These are phyloP conservation scores for Tinea trinotella DNA, from an alignment of 2,888 invertebrate genomes.

Conservation along the genomic window DNA sequence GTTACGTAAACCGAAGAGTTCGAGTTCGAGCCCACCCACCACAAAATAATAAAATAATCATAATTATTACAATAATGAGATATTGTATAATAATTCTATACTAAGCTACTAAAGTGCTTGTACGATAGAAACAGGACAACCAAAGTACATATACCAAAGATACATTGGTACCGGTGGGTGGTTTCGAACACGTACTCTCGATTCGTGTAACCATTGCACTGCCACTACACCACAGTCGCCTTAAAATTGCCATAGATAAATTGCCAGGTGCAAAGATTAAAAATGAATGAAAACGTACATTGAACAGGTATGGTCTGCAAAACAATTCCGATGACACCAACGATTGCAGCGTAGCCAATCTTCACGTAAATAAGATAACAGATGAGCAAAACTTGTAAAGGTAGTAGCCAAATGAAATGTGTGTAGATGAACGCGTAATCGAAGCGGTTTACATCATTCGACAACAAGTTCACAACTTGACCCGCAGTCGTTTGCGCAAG, in stretches of 20 bases:
- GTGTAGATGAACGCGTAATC: slow-evolving; percentile 88
- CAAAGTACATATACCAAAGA: too few relatives aligned
- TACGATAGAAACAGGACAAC: too few relatives aligned
- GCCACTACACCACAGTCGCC: too few relatives aligned
- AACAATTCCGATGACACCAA: slow-evolving; percentile 84
- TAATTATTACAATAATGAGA: too few relatives aligned
- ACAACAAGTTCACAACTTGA: slow-evolving; percentile 92
- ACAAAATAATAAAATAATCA: too few relatives aligned
- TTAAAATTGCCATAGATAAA: not conserved
- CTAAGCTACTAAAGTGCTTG: too few relatives aligned
- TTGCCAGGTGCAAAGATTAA: not conserved
- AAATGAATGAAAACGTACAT: slow-evolving; percentile 75
- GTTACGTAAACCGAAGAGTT: too few relatives aligned
- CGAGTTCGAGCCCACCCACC: too few relatives aligned
- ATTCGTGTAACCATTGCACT: too few relatives aligned
- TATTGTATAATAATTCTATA: too few relatives aligned
- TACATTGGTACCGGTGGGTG: too few relatives aligned
- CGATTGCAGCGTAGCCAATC: slow-evolving; percentile 80
- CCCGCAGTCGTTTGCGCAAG: slow-evolving; percentile 90
- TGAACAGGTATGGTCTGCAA: slow-evolving; percentile 88
- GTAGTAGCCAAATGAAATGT: slow-evolving; percentile 91
- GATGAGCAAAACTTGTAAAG: slow-evolving; percentile 77
- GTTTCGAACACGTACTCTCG: too few relatives aligned
- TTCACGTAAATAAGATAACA: slow-evolving; percentile 84
- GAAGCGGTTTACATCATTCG: slow-evolving; percentile 94